Conservation (phyloP, 2,113 vertebrate genomes). For the Cochlearius cochlearius region DNA sequence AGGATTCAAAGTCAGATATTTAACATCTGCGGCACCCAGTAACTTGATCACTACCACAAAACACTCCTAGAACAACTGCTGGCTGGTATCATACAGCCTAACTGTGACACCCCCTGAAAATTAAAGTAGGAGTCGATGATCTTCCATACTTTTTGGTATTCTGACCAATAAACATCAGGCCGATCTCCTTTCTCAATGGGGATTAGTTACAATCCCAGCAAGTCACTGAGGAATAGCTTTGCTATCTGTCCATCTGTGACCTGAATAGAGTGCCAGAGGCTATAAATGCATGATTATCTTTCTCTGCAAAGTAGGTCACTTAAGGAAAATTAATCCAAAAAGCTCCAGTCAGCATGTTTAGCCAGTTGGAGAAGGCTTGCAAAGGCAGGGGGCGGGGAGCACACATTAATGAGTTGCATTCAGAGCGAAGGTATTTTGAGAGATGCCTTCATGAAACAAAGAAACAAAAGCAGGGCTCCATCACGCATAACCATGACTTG, state of each 20-base stretch:
- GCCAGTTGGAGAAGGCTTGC: neutral
- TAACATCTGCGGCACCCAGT: neutral
- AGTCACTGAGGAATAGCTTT: slow-evolving; percentile 50
- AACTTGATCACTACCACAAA: neutral
- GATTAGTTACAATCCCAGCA: slow-evolving; percentile 51
- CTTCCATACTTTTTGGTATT: slow-evolving; percentile 8
- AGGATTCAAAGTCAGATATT: neutral
- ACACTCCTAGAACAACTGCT: neutral
- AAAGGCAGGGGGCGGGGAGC: neutral
- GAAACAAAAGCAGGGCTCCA: slow-evolving; percentile 6
- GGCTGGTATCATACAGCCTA: neutral
- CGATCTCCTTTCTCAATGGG: neutral
- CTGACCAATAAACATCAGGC: slow-evolving; percentile 35
- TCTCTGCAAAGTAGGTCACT: slow-evolving; percentile 63
- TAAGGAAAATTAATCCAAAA: slow-evolving; percentile 67
- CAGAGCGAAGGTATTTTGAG: slow-evolving; percentile 5
- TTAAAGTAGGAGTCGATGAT: neutral
- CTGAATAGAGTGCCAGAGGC: slow-evolving; percentile 57
- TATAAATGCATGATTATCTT: slow-evolving; percentile 62
- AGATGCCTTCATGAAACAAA: neutral
- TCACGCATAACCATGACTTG: too few species aligned
- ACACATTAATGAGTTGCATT: neutral
- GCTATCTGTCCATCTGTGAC: slow-evolving; percentile 59
- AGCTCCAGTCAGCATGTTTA: slow-evolving; percentile 42
- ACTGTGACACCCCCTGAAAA: neutral